Evolutionary conservation across 2,888 invertebrate genomes (phyloP), one percentile per base, ranked within the genome.

Genomic region (Phrixothrix hirtus): DNA sequence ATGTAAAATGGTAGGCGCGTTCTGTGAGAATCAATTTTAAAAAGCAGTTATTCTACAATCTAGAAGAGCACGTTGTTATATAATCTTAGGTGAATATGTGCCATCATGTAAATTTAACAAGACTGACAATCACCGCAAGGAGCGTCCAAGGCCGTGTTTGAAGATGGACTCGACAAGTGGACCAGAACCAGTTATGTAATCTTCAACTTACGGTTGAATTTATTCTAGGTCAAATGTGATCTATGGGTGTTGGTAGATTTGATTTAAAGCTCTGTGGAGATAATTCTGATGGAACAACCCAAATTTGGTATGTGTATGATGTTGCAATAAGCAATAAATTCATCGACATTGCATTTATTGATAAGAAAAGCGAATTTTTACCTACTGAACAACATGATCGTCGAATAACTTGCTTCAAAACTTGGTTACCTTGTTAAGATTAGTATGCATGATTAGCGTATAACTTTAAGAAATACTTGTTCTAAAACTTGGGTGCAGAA

Each of bases 101-200:
- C 48, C 48, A 48, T 48, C 48, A 29, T 35, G 41, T 48, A 48
- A 48, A 39, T 39, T 32, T 29, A 35, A 36, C 39, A 35, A 35
- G 39, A 47, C 39, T 38, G 37, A 34, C 48, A 41, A 34, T 48
- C 48, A 41, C 41, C 27, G 29, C 34, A 25, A 49, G 52, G 52
- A 38, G 52, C 26, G 52, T 45, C 41, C 45, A 52, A 52, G 52
- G 52, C 16, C 52, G 52, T 11, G 31, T 46, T 41, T 46, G 52
- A 52, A 52, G 52, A 52, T 52, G 52, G 31, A 52, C 52, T 46
- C 35, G 15, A 46, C 52, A 52, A 52, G 52, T 52, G 52, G 46
- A 52, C 52, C 52, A 52, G 36, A 52, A 52, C 52, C 52, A 44
- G 52, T 52, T 52, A 44, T 38, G 50, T 25, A 50, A 44, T 42